Evolutionary conservation across 2,888 invertebrate genomes (phyloP).

Genomic region (Conchocele bisecta): DNA sequence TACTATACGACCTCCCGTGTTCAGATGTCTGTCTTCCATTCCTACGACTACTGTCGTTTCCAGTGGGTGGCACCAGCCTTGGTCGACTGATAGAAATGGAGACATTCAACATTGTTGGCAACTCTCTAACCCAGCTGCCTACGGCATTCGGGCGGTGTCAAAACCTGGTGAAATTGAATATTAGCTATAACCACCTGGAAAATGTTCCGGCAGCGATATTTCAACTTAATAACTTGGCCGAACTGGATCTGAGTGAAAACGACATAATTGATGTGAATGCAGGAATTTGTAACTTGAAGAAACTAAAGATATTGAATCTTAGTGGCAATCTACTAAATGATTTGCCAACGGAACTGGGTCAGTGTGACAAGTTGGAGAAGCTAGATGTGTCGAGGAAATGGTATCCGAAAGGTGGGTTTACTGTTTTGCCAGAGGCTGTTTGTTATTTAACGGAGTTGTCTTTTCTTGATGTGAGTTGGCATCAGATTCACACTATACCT

Average conservation of each 20-base stretch:
- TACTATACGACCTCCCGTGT: constrained; percentile 64
- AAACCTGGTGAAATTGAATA: constrained; percentile 65
- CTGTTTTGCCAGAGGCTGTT: constrained; percentile 68
- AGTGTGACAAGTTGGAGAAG: constrained; percentile 68
- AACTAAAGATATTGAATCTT: constrained; percentile 66
- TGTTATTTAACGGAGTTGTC: constrained; percentile 67
- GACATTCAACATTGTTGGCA: constrained; percentile 72
- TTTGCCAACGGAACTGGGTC: constrained; percentile 67
- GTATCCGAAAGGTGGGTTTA: constrained; percentile 72
- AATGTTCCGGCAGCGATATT: constrained; percentile 70
- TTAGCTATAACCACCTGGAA: constrained; percentile 73
- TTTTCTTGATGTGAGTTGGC: constrained; percentile 76
- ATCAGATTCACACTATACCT: constrained; percentile 74
- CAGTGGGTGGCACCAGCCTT: constrained; percentile 73
- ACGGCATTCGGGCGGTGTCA: constrained; percentile 71
- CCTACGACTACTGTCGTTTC: constrained; percentile 73
- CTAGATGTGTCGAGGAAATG: constrained; percentile 77
- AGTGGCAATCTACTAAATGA: constrained; percentile 69
- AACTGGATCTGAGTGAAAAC: constrained; percentile 73
- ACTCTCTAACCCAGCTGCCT: constrained; percentile 70
- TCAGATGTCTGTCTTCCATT: constrained; percentile 72
- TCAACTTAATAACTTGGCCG: constrained; percentile 61
- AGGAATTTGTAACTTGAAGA: constrained; percentile 68
- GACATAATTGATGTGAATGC: constrained; percentile 62
- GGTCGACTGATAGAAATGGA: constrained; percentile 71